Conservation (phyloP, 2,113 vertebrate genomes). For the Clupea harengus region DNA sequence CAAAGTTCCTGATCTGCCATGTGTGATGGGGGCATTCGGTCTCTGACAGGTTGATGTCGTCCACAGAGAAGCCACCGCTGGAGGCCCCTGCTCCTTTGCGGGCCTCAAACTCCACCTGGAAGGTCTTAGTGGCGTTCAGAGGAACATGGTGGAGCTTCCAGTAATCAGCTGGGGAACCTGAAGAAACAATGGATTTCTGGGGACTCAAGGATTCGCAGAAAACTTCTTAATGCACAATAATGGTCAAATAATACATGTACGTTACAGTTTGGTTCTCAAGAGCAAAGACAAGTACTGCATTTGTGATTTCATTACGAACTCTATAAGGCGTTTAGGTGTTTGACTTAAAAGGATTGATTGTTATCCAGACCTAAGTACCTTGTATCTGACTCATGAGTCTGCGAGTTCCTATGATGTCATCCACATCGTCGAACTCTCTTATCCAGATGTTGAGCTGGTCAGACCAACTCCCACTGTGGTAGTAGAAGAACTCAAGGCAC, state of each 20-base stretch:
- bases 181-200: no score
- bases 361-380: not conserved
- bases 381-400: not conserved
- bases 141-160: constrained; percentile 79
- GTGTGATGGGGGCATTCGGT: constrained; percentile 75
- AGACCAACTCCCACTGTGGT: constrained; percentile 61
- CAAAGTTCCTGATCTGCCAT: constrained; percentile 76
- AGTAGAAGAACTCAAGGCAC: constrained; percentile 84
- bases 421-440: constrained; percentile 68
- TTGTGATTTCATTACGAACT: no score
- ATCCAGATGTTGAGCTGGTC: constrained; percentile 74
- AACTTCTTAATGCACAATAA: no score
- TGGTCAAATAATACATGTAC: no score
- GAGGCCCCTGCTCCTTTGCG: constrained; percentile 66
- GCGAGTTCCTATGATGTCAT: constrained; percentile 72
- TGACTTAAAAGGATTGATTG: no score
- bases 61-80: constrained; percentile 78
- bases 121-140: constrained; percentile 65
- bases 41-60: constrained; percentile 86
- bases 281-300: no score
- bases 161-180: constrained; percentile 53
- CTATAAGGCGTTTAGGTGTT: no score
- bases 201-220: no score
- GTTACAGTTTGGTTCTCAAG: no score
- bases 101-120: constrained; percentile 76